phyloP scores from a whole-genome alignment of 2,797 vertebrate genomes.

The Trematomus bernacchii region DNA sequence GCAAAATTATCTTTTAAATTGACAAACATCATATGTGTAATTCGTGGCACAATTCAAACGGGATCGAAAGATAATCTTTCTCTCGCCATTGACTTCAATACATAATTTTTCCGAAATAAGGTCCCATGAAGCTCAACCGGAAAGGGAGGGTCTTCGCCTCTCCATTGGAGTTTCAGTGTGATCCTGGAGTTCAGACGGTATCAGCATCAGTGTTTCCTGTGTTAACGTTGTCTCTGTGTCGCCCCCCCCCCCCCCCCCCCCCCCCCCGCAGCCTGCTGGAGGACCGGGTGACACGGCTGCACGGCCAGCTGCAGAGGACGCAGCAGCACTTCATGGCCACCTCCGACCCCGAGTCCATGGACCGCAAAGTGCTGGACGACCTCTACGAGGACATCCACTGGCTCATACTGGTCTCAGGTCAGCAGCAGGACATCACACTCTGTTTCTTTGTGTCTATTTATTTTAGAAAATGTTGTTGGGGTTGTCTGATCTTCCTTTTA shows the following conservation, averaged over 20 bases:
- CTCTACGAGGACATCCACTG: slow-evolving; percentile 99
- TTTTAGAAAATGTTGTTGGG: neutral
- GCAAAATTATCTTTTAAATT: too few species aligned
- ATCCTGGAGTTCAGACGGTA: neutral
- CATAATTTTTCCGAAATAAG: too few species aligned
- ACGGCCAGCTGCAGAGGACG: slow-evolving; percentile 96
- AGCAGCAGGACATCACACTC: slow-evolving; percentile 10
- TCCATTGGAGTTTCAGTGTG: neutral
- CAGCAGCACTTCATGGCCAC: slow-evolving; percentile 96
- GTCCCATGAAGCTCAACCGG: too few species aligned
- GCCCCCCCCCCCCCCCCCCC: too few species aligned
- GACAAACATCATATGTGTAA: too few species aligned
- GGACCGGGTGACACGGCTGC: slow-evolving; percentile 95
- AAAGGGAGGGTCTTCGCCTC: too few species aligned
- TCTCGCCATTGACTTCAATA: too few species aligned
- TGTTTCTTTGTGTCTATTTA: neutral
- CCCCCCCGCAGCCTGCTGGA: slow-evolving; percentile 90
- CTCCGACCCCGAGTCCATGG: slow-evolving; percentile 87
- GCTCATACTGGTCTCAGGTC: slow-evolving; percentile 99
- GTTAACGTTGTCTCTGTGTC: neutral
- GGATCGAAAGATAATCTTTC: too few species aligned
- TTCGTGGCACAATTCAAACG: too few species aligned
- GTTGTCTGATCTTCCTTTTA: neutral
- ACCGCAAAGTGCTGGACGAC: slow-evolving; percentile 95
- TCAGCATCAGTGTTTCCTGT: neutral